Percentiles rank a stretch among this genome's conserved stretches.
Evolutionary conservation across 2,888 invertebrate species (phyloP).

Genomic region (Maniola hyperantus): DNA sequence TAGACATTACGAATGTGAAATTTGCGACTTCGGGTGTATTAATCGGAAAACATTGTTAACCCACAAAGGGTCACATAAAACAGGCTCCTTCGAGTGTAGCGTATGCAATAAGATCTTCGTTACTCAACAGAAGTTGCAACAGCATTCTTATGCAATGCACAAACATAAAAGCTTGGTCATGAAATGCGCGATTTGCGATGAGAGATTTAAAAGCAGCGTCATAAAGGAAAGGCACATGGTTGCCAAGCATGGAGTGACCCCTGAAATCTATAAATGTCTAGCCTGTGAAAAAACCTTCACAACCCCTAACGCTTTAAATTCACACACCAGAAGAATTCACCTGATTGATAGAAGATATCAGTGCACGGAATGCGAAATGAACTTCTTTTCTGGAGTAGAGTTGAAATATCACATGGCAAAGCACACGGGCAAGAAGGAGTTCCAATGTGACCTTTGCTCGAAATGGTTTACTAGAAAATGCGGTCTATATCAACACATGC

Average conservation of each 20-base stretch:
- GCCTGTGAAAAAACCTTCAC: constrained; percentile 51
- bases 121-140: constrained; percentile 57
- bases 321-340: constrained; percentile 55
- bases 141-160: constrained; percentile 63
- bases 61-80: constrained; percentile 45
- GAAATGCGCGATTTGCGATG: constrained; percentile 52
- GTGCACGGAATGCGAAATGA: constrained; percentile 49
- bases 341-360: constrained; percentile 51
- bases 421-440: constrained; percentile 44
- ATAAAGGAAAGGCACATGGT: constrained; percentile 43
- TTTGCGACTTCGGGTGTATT: constrained; percentile 51
- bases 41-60: constrained; percentile 42
- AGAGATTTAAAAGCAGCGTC: constrained; percentile 48
- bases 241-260: constrained; percentile 43
- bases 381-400: constrained; percentile 44
- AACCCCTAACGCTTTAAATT: constrained; percentile 42
- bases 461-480: constrained; percentile 45
- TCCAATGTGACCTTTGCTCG: constrained; percentile 48
- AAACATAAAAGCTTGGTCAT: constrained; percentile 41
- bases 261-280: constrained; percentile 43
- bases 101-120: constrained; percentile 59
- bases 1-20: constrained; percentile 51
- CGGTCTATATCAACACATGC: constrained; percentile 53
- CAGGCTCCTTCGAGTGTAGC: constrained; percentile 51
- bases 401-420: constrained; percentile 48